phyloP scores from a whole-genome alignment of 2,113 vertebrate species.

The Nothoprocta pentlandii region DNA sequence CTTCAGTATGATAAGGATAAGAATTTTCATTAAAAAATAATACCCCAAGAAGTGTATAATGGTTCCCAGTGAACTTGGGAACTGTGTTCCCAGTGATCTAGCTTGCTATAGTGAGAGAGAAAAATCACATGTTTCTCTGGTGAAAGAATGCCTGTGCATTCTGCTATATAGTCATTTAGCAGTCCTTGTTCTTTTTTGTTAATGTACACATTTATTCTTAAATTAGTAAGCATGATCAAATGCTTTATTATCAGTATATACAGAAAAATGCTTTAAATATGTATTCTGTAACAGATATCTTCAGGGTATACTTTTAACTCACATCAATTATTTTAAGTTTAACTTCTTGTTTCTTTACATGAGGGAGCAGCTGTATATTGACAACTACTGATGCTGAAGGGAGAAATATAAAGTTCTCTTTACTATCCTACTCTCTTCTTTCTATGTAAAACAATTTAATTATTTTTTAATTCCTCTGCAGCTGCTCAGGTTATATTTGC shows the following conservation, averaged over 20 bases:
- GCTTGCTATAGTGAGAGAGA: neutral
- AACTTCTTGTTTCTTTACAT: conserved; percentile 41
- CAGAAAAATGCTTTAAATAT: conserved; percentile 12
- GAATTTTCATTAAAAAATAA: conserved; percentile 46
- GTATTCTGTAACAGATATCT: neutral
- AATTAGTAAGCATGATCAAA: conserved; percentile 9
- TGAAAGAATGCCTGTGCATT: neutral
- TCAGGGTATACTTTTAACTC: conserved; percentile 10
- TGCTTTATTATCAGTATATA: neutral
- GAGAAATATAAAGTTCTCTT: conserved; percentile 37
- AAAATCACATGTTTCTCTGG: neutral
- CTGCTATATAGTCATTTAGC: neutral
- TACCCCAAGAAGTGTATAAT: neutral
- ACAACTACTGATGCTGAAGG: neutral
- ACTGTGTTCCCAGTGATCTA: neutral
- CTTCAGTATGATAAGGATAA: conserved; percentile 43
- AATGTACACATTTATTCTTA: neutral
- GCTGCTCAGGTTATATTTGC: conserved; percentile 44
- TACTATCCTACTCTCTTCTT: neutral
- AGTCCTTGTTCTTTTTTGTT: conserved; percentile 5
- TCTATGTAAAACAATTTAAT: conserved; percentile 35
- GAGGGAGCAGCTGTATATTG: conserved; percentile 28
- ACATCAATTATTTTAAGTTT: conserved; percentile 24
- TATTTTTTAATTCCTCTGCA: conserved; percentile 70
- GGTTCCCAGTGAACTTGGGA: conserved; percentile 25